Evolutionary conservation across 1,140 invertebrate species (phyloP), one percentile per base, ranked within the genome.

Genomic region (Bradynema listronoti): DNA sequence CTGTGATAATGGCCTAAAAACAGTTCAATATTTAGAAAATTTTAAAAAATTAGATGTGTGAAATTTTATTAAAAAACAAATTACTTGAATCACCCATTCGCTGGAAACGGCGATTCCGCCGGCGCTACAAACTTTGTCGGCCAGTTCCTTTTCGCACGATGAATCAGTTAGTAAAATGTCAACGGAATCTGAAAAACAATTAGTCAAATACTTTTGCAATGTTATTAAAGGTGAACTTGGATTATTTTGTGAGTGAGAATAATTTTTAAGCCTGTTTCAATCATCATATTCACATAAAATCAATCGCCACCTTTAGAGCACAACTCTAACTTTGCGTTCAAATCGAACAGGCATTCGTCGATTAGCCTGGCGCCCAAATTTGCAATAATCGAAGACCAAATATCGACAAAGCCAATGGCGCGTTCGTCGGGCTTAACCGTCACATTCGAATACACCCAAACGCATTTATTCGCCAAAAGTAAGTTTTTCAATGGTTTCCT

Each of bases 81-180:
- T 19, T 11, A 74, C 72, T 16, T 73, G 68, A 30, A 73, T 73
- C 19, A 73, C 52, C 71, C 72, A 75, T 56, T 73, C 70, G 14
- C 72, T 75, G 22, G 66, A 60, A 14, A 77, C 73, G 14, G 51
- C 51, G 22, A 32, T 14, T 9, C 49, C 68, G n/a, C 43, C 56
- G 9, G 56, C 46, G 3, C 24, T 36, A 5, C 46, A 24, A 4
- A 58, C 68, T 9, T 36, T 9, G 24, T 57, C 32, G 1, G 71
- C 50, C 30, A 73, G 14, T 24, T 63, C 57, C 2, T 47, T 36
- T 14, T 46, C 27, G 43, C 65, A 69, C 4, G 58, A 56, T 9
- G 30, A 41, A 43, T 72, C 70, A 4, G 72, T 63, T 14, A 72
- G 54, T 11, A 75, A 22, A 25, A 72, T 54, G 34, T 72, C 71